A percentile compares a stretch with the other conserved stretches of the same genome.
These are phyloP conservation scores for Oscheius sp. DNA, from an alignment of 2,888 invertebrate species.

Conservation along the genomic window DNA sequence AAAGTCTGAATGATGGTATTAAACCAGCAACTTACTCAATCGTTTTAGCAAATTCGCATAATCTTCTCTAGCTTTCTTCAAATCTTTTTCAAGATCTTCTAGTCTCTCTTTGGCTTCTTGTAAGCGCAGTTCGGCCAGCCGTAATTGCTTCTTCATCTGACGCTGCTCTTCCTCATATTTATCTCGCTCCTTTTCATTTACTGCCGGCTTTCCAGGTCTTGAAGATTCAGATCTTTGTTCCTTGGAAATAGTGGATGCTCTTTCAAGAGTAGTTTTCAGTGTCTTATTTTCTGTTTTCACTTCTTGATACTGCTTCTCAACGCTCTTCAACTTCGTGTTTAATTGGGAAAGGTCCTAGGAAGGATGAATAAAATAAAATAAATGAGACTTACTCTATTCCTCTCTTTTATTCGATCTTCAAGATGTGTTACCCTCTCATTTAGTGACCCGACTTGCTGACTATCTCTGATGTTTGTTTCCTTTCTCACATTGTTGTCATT, in stretches of 20 bases:
- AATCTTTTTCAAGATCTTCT: slow-evolving; percentile 33
- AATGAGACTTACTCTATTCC: slow-evolving; percentile 8
- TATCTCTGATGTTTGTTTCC: not conserved
- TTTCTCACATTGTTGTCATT: not conserved
- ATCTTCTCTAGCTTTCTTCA: slow-evolving; percentile 36
- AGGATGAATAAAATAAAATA: not conserved
- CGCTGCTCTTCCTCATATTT: slow-evolving; percentile 15
- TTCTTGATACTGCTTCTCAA: not conserved
- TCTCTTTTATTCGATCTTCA: slow-evolving; percentile 11
- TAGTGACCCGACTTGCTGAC: not conserved
- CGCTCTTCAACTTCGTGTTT: not conserved
- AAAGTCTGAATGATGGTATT: not conserved
- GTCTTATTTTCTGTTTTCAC: not conserved
- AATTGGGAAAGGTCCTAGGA: not conserved
- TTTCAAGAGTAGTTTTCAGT: not conserved
- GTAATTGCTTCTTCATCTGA: slow-evolving; percentile 10
- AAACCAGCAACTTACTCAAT: slow-evolving; percentile 24
- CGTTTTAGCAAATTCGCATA: slow-evolving; percentile 32
- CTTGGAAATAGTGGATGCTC: too few relatives aligned
- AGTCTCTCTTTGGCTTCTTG: slow-evolving; percentile 36
- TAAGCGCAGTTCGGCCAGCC: slow-evolving; percentile 28
- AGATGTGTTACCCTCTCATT: not conserved
- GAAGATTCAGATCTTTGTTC: too few relatives aligned
- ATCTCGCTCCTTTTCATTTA: too few relatives aligned
- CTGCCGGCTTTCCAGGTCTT: too few relatives aligned